Conservation (phyloP, 53 echinoderm and acorn worm species). For the Stichopus horrens region DNA sequence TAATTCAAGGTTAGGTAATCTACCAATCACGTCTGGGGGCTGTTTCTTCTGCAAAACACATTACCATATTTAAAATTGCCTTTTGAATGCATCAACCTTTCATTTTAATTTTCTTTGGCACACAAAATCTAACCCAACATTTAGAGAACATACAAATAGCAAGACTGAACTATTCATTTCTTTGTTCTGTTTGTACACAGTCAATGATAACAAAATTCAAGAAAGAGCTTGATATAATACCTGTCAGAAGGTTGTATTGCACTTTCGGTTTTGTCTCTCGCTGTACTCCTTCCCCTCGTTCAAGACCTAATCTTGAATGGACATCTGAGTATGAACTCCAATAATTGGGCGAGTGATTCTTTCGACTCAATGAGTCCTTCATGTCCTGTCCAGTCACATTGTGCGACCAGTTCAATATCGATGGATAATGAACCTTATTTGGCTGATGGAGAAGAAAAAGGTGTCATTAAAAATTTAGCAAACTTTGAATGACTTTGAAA, state of each 20-base stretch:
- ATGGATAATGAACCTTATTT: slow-evolving; percentile 78
- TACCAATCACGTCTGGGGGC: no score
- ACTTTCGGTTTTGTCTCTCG: slow-evolving; percentile 54
- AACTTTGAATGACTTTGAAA: not conserved
- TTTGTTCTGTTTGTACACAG: no score
- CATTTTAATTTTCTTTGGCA: no score
- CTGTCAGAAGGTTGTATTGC: slow-evolving; percentile 82
- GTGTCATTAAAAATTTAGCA: not conserved
- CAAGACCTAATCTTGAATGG: slow-evolving; percentile 80
- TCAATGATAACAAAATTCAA: no score
- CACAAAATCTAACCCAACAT: no score
- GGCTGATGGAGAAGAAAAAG: slow-evolving; percentile 56
- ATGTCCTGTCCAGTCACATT: slow-evolving; percentile 85
- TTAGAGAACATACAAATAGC: no score
- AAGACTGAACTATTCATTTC: no score
- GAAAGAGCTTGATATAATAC: slow-evolving; percentile 43
- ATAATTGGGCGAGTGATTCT: slow-evolving; percentile 70
- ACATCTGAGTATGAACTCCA: slow-evolving; percentile 89
- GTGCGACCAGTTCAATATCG: slow-evolving; percentile 81
- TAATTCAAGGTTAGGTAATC: no score
- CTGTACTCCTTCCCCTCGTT: slow-evolving; percentile 78
- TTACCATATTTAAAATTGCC: no score
- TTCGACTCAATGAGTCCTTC: slow-evolving; percentile 72
- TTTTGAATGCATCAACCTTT: no score
- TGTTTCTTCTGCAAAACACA: no score